Evolutionary conservation across 2,113 vertebrate species (phyloP), one percentile per base, ranked within the genome.

Genomic region (Gulo gulo): DNA sequence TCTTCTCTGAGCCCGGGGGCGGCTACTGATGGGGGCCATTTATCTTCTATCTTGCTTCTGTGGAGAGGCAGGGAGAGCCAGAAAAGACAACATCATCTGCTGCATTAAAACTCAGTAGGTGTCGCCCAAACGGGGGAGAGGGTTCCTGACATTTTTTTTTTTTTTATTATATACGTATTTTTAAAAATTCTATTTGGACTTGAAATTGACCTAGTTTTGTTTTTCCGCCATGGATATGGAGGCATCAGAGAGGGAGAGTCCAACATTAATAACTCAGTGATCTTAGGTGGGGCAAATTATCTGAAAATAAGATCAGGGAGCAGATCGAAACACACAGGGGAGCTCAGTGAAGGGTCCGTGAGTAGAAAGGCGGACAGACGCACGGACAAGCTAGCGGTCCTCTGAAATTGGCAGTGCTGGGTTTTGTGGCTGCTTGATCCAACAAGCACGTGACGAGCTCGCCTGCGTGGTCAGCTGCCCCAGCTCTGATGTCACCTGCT

Each of bases 81-180:
- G 92, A 76, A 59, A 73, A 94, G 91, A 82, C 31, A 61, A 79
- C n/a, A 73, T 61, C 79, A 76, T 97, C 94, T 91, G 34, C 79
- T 96, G 71, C 52, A 90, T 94, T 59, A 95, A 94, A 95, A 94
- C 81, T 95, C 96, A 91, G 86, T 96, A 93, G 21, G 61, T 79
- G 92, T 98, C 39, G 2, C 95, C 59, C 21, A 1, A 0, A 0
- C 31, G 73, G 59, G 65, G 39, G 36, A 97, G 82, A 95, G 71
- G 3, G 57, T 29, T 92, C 93, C 55, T 92, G 93, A 94, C 76
- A 11, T 74, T 52, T 93, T 50, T 39, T 23, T 26, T n/a, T 74
- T 42, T 93, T 63, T 52, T 23, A 42, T 39, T 45, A 10, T 21
- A 9, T 47, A 16, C 39, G 24, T 69, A n/a, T 69, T 36, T 73